Evolutionary conservation across 2,888 invertebrate genomes (phyloP), one percentile per base, ranked within the genome.

Genomic region (Euzophera pinguis): DNA sequence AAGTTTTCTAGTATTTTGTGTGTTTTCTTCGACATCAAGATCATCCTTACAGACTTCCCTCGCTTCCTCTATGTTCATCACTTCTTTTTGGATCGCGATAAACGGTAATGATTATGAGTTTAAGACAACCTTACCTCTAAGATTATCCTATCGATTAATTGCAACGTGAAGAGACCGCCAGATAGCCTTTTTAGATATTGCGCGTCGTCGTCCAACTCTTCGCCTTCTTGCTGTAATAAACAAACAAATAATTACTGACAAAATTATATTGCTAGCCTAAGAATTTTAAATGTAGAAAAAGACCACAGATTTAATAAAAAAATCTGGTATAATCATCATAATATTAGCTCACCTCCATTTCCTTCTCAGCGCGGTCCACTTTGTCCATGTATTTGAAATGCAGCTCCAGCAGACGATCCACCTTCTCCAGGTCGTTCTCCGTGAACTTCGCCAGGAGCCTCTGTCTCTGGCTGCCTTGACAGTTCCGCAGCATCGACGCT

Each of bases 361-460:
- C 92, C 14, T 93, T 93, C 79, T 98, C 98, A 1, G 96, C 93
- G 47, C 93, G 89, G 68, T 97, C 95, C 0, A 99, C 97, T 88
- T 97, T 97, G 67, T 97, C 97, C 78, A 97, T 92, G 83, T 99
- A 99, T 78, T 99, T 98, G 74, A 99, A 97, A 86, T 99, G 99
- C 58, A 99, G 88, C 81, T 99, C 99, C 76, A 99, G 91, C 41
- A 99, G 91, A 57, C 99, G 91, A 81, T 99, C 99, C 0, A 99
- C 97, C 89, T 99, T 99, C 81, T 99, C 99, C 69, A 97, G 96
- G 80, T 99, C 99, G 73, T 98, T 98, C 85, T 99, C 99, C 0
- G 95, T 95, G 78, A 99, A 99, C 90, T 99, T 99, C 63, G 95
- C 95, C 12, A 99, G 86, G 51, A 99, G 88, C 55, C 99, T 90